Evolutionary conservation across 2,888 invertebrate species (phyloP), one percentile per base, ranked within the genome.

Genomic region (Papilio gigon): DNA sequence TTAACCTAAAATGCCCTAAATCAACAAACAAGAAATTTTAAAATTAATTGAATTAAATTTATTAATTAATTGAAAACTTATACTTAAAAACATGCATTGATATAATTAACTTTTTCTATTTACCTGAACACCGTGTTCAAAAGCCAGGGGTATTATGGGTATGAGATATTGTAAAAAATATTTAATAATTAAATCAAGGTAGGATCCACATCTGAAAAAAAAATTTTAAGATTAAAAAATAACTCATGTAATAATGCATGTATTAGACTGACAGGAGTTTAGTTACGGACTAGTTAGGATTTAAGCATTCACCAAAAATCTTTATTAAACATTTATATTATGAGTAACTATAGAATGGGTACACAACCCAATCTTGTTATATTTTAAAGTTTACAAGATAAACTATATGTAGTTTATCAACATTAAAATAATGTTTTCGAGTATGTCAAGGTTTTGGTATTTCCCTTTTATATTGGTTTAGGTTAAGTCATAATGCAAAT

Each of bases 1-100:
- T 80, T 84, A 84, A 87, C 87, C 91, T 90, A 87, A 89, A 76
- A 79, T 79, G 71, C 72, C 65, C 74, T 71, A 73, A 68, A 67
- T 67, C 63, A 68, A 53, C 66, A 67, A 67, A 72, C 53, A 68
- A 68, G 67, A 60, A n/a, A 35, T 25, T 25, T 30, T 53, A 62
- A 44, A 67, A 68, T 71, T 64, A 58, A 40, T 35, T 33, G 25
- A 37, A 42, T 6, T n/a, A n/a, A n/a, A n/a, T n/a, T n/a, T n/a
- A n/a, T n/a, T n/a, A n/a, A n/a, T n/a, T n/a, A n/a, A n/a, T n/a
- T n/a, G n/a, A n/a, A n/a, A n/a, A n/a, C n/a, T n/a, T n/a, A n/a
- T n/a, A n/a, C n/a, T n/a, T n/a, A n/a, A 25, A 33, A 68, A 53
- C 68, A 20, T 63, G 9, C n/a, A 64, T 22, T 60, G 22, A 14